Base-by-base conservation (phyloP, 2,888 invertebrate genomes). In the Stegophylla sp. region DNA sequence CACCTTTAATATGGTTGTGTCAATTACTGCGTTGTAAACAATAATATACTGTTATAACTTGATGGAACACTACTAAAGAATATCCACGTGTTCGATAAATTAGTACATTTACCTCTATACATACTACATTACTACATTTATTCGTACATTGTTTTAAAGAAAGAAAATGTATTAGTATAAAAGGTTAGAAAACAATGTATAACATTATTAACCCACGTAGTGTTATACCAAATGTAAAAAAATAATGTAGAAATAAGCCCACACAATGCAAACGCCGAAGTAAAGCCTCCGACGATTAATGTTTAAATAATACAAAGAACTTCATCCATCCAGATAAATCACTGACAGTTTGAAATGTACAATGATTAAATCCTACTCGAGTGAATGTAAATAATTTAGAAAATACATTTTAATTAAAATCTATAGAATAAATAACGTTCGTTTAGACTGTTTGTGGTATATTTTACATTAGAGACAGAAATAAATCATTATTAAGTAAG, bases 241-340 rank as follows among this genome's bases (percentile, higher is more conserved):
- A 48, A 45, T 45, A 45, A 20, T 56, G 20, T 56, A 64, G 23
- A 23, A 41, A 53, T 53, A 71, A 53, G 13, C 74, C 5, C 13
- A 51, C 23, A 17, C 23, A 63, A 10, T 34, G 15, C 13, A 63
- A 51, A 74, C 20, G 15, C 48, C 20, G 20, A 34, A 48, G 9
- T 51, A 7, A 48, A 75, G 43, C 63, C 41, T 51, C 12, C 51
- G 17, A 17, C 45, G 15, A 64, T 64, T 63, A 74, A 64, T 63
- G 63, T 63, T 15, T 34, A 48, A 64, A 63, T 51, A 61, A 48
- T 28, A 48, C 28, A 63, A 45, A 34, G 34, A 41, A 48, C 51
- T 48, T 64, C 15, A 41, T 64, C 23, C 41, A 20, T 53, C 34
- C 51, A 48, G 15, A 75, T 75, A 66, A 66, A 66, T 75, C 10